Conservation (phyloP, 2,888 invertebrate species). For the Lepeophtheirus nordmannii region DNA sequence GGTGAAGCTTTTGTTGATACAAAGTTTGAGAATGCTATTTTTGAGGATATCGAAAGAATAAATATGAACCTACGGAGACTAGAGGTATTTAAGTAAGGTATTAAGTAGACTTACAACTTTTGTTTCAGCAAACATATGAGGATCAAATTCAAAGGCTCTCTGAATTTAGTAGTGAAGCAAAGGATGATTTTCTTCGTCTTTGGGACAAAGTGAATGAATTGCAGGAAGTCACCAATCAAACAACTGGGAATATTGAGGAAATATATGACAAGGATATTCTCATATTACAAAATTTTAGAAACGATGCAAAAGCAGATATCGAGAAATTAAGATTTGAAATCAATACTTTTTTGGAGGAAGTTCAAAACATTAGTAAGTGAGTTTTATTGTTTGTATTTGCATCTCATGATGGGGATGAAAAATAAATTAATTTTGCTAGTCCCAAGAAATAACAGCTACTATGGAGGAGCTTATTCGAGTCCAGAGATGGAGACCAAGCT, state of each 20-base stretch:
- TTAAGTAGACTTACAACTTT: no score
- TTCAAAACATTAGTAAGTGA: not conserved
- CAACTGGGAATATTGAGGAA: constrained; percentile 12
- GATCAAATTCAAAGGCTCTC: not conserved
- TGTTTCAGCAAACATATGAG: not conserved
- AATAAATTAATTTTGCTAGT: no score
- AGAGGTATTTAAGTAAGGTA: no score
- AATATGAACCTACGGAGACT: no score
- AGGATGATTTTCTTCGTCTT: constrained; percentile 16
- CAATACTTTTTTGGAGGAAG: not conserved
- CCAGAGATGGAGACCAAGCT: no score
- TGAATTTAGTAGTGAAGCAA: not conserved
- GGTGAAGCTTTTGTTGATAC: no score
- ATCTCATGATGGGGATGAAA: no score
- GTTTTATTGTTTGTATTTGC: no score
- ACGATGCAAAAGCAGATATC: not conserved
- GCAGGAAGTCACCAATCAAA: constrained; percentile 13
- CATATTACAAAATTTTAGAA: constrained; percentile 11
- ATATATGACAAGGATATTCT: constrained; percentile 20
- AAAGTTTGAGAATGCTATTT: no score
- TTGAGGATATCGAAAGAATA: no score
- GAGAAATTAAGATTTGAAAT: constrained; percentile 1
- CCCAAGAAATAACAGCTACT: no score
- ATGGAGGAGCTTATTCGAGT: no score
- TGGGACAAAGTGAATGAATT: constrained; percentile 19